Base-by-base conservation (phyloP, 53 echinoderm and acorn worm genomes). In the Echinarachnius parma region DNA sequence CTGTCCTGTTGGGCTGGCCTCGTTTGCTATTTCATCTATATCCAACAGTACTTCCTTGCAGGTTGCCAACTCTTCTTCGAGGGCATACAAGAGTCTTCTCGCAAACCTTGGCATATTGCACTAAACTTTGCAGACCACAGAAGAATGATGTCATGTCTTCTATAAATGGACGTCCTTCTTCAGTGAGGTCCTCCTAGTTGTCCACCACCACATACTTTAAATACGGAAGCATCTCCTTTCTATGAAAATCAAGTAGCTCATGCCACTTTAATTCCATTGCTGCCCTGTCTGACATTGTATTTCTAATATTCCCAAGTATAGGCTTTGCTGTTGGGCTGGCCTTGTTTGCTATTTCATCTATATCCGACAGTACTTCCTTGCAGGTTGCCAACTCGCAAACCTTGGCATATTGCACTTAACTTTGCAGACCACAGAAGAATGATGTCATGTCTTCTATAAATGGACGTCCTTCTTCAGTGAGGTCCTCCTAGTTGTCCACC, bases 381-480 rank as follows among this genome's bases (percentile, higher is more conserved):
- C n/a, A n/a, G n/a, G n/a, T n/a, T n/a, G n/a, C n/a, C n/a, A n/a
- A n/a, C n/a, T n/a, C n/a, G n/a, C n/a, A n/a, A n/a, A n/a, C n/a
- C n/a, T n/a, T 48, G 9, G 66, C 66, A 25, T 39, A 30, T 15
- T 48, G 66, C 3, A 66, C 66, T 2, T 60, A 29, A 30, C 48
- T 30, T 16, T 76, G 60, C 2, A 76, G 76, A 13, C 76, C 76
- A 46, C 76, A 76, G 46, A 76, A 76, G 59, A 76, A 76, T 1
- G 42, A 44, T 11, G 59, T 25, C 16, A 78, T 19, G 4, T 50
- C 0, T 14, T 29, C 64, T 13, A 64, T 2, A 3, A 64, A 34
- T 32, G 5, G 13, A 8, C 44, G 8, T 19, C 49, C 62, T 27
- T 31, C 34, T 0, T 63, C 64, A 29, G 9, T 49, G 2, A 77